Conservation (phyloP, 64 coral and sea anemone species). For the Actinia tenebrosa region DNA sequence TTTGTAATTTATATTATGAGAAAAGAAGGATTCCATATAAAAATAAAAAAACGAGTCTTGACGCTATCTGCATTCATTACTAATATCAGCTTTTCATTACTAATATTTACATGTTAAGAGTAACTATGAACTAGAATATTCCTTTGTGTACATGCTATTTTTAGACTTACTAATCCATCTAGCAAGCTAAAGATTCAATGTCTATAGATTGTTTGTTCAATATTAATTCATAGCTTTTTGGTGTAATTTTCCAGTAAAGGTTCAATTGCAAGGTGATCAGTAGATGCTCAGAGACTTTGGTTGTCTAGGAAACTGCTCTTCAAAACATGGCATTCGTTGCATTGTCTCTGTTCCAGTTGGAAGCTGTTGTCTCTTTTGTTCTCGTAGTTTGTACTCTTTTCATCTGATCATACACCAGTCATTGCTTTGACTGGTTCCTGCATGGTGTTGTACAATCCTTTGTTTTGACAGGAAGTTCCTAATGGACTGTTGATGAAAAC, state of each 20-base stretch:
- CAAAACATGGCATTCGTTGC: not conserved
- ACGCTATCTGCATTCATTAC: not conserved
- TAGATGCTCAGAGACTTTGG: not conserved
- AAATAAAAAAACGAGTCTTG: not conserved
- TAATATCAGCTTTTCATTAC: not conserved
- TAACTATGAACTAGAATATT: not conserved
- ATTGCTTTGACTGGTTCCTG: no score
- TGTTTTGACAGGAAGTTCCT: no score
- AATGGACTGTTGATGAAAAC: not conserved
- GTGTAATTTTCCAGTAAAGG: not conserved
- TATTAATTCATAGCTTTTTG: not conserved
- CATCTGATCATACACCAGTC: not conserved
- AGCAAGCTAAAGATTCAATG: not conserved
- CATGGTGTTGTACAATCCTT: no score
- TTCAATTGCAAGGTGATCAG: not conserved
- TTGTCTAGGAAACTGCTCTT: not conserved
- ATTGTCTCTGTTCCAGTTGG: not conserved
- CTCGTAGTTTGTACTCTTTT: not conserved
- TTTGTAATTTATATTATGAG: not conserved
- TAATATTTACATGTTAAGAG: not conserved
- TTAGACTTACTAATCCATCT: constrained; percentile 3
- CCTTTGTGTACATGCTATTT: not conserved
- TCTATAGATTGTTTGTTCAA: not conserved
- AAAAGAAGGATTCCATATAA: not conserved
- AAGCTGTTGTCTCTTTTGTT: not conserved